These are phyloP conservation scores for Cantharis rustica DNA, from an alignment of 2,888 invertebrate genomes.

Conservation along the genomic window DNA sequence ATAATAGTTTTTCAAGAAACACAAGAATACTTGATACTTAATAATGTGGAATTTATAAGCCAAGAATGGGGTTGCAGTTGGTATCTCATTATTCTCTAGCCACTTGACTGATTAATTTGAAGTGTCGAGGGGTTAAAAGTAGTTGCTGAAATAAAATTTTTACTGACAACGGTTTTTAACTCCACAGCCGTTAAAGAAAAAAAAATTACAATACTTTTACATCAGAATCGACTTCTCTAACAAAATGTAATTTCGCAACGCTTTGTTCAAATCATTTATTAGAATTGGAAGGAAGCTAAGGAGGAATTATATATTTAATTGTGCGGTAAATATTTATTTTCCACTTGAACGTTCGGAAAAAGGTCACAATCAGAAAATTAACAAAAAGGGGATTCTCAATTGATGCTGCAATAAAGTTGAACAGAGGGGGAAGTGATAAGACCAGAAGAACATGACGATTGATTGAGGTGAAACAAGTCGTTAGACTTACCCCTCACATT, in stretches of 20 bases:
- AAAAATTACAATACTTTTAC: not conserved
- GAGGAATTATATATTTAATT: not conserved
- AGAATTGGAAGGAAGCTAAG: not conserved
- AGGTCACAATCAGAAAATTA: not conserved
- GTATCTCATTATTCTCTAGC: not conserved
- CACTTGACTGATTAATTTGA: not conserved
- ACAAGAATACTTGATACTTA: not conserved
- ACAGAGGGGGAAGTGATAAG: not conserved
- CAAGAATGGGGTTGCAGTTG: not conserved
- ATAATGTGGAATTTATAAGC: not conserved
- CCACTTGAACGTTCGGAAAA: not conserved
- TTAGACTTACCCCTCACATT: not conserved
- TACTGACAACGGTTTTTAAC: not conserved
- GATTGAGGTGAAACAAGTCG: not conserved
- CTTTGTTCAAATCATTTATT: not conserved
- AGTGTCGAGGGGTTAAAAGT: not conserved
- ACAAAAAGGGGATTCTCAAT: not conserved
- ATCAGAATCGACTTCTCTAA: not conserved
- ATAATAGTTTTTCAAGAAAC: not conserved
- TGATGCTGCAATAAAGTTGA: not conserved
- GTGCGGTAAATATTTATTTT: not conserved
- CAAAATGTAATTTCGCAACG: not conserved
- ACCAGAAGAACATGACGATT: not conserved
- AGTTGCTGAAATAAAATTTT: not conserved
- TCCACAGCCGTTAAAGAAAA: not conserved